Evolutionary conservation across 2,888 invertebrate species (phyloP).

Genomic region (Gasteruption jaculator): DNA sequence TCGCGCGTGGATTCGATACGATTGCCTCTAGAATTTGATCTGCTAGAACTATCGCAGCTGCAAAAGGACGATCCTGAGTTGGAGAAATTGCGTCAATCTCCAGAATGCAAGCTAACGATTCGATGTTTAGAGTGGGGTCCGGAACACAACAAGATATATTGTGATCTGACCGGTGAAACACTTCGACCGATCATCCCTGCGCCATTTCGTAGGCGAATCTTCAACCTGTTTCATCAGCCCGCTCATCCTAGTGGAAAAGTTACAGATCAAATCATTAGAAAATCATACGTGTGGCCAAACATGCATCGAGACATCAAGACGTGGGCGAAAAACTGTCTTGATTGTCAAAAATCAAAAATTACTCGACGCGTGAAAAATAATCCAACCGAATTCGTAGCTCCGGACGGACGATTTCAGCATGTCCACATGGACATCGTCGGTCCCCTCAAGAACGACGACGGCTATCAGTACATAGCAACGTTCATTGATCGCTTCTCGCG

Average conservation of each 20-base stretch:
- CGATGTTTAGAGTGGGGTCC: no score
- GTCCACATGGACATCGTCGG: constrained; percentile 6
- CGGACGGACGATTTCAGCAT: constrained; percentile 8
- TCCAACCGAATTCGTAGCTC: constrained; percentile 2
- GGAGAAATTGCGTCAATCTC: no score
- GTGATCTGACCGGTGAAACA: no score
- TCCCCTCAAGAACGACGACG: no score
- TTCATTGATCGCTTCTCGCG: no score
- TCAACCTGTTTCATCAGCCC: constrained; percentile 6
- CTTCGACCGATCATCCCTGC: no score
- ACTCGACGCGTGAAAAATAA: neutral
- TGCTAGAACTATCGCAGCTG: no score
- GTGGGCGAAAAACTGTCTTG: neutral
- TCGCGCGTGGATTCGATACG: constrained; percentile 5
- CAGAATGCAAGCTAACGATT: no score
- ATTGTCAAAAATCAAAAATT: constrained; percentile 7
- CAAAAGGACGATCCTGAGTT: no score
- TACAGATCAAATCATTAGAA: constrained; percentile 5
- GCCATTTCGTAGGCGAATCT: neutral
- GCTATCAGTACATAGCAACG: no score
- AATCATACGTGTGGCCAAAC: constrained; percentile 10
- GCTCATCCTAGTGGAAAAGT: constrained; percentile 9
- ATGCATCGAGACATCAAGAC: neutral
- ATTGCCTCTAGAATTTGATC: neutral
- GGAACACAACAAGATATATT: no score